Evolutionary conservation across 2,888 invertebrate genomes (phyloP).

Genomic region (Cantharis nigra): DNA sequence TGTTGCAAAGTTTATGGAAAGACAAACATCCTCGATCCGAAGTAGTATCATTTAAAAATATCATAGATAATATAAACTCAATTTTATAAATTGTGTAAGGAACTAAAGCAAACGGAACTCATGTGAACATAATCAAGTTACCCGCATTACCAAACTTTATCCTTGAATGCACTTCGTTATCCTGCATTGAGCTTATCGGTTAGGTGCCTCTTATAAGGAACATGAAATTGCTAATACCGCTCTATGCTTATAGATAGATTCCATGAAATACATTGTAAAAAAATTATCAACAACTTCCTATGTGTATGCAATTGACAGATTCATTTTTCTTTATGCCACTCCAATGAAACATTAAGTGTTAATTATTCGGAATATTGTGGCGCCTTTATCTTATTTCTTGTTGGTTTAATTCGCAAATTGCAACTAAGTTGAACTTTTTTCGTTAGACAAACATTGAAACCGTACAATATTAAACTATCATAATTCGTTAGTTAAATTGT

Average conservation of each 20-base stretch:
- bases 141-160: conserved; percentile 32
- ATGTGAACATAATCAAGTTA: conserved; percentile 30
- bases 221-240: conserved; percentile 25
- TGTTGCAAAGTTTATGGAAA: background rate
- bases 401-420: no score
- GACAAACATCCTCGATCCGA: background rate
- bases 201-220: conserved; percentile 18
- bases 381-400: no score
- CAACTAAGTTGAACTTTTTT: background rate
- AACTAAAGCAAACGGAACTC: conserved; percentile 27
- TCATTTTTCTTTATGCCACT: background rate
- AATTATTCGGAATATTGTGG: no score
- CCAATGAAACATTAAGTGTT: no score
- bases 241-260: background rate
- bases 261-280: background rate
- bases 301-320: background rate
- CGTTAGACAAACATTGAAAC: background rate
- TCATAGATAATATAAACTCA: conserved; percentile 23
- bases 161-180: conserved; percentile 31
- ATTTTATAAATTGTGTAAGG: conserved; percentile 27
- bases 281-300: background rate
- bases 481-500: background rate
- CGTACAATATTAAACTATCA: background rate
- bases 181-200: conserved; percentile 30
- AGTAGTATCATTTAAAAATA: conserved; percentile 9